Evolutionary conservation across 2,888 invertebrate species (phyloP).

Genomic region (Asteroscopus sphinx): DNA sequence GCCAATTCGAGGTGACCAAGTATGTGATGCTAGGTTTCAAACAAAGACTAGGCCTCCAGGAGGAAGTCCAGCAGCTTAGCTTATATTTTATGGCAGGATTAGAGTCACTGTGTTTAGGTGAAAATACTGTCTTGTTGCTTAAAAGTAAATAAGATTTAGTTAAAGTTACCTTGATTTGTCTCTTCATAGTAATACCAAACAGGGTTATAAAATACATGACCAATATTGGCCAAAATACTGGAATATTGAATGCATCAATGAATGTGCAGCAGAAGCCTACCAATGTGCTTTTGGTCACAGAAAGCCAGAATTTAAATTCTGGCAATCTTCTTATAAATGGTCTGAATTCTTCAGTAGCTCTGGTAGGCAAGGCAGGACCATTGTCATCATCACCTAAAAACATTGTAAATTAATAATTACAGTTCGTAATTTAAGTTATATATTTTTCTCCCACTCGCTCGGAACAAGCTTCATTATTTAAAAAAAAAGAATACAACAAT

Average conservation of each 20-base stretch:
- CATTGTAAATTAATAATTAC: conserved; percentile 35
- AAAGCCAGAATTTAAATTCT: conserved; percentile 99
- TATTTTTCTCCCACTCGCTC: too few relatives aligned
- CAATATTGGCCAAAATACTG: conserved; percentile 99
- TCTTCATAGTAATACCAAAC: conserved; percentile 99
- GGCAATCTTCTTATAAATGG: conserved; percentile 99
- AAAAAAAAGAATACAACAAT: too few relatives aligned
- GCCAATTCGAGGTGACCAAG: too few relatives aligned
- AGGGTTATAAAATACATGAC: conserved; percentile 99
- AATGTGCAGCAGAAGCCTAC: conserved; percentile 97
- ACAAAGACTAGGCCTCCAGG: too few relatives aligned
- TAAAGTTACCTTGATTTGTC: conserved; percentile 97
- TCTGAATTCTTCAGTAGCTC: conserved; percentile 98
- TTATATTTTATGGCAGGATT: too few relatives aligned
- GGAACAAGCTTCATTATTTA: too few relatives aligned
- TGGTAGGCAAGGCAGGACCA: conserved; percentile 98
- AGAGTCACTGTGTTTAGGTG: too few relatives aligned
- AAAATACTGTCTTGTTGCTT: background rate
- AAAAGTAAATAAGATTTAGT: conserved; percentile 3
- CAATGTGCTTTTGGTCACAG: conserved; percentile 97
- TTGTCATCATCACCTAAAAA: conserved; percentile 91
- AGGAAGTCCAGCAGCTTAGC: too few relatives aligned
- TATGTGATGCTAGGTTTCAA: too few relatives aligned
- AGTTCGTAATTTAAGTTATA: too few relatives aligned
- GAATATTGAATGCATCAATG: conserved; percentile 99